Conservation (phyloP, 92 coral and sea anemone genomes). For the Heteractis magnifica region DNA sequence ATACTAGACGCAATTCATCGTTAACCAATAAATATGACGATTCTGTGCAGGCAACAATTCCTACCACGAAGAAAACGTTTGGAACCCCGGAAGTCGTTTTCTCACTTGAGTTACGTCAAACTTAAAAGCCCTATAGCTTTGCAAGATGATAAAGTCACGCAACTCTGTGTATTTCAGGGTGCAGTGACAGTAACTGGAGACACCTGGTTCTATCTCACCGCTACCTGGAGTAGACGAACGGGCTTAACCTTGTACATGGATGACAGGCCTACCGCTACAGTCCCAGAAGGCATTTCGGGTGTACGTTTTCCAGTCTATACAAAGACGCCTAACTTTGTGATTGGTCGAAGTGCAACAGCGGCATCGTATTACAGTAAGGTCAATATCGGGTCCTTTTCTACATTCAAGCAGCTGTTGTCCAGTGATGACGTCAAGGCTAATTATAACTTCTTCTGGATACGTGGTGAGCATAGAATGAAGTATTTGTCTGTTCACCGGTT, state of each 20-base stretch:
- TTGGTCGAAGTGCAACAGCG: conserved; percentile 69
- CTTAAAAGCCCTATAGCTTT: neutral
- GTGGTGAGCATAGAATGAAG: conserved; percentile 47
- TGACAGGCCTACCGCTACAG: conserved; percentile 43
- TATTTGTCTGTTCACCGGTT: neutral
- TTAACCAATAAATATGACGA: neutral
- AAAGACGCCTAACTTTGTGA: conserved; percentile 60
- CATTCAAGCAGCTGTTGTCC: conserved; percentile 72
- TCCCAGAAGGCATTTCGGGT: conserved; percentile 46
- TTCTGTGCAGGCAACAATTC: too few relatives aligned
- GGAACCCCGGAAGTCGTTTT: too few relatives aligned
- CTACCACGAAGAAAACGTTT: too few relatives aligned
- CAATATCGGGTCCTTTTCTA: conserved; percentile 67
- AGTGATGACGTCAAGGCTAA: conserved; percentile 52
- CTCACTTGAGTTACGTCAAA: neutral
- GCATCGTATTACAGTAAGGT: conserved; percentile 52
- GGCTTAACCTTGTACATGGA: conserved; percentile 75
- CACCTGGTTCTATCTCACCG: conserved; percentile 76
- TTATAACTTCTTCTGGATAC: conserved; percentile 85
- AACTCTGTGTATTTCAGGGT: conserved; percentile 38
- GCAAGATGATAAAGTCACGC: neutral
- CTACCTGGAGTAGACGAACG: conserved; percentile 72
- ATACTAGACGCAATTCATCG: neutral
- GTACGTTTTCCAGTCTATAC: conserved; percentile 37
- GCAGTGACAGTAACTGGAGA: conserved; percentile 56